These are phyloP conservation scores for Drosophila prolongata DNA, from an alignment of 2,888 invertebrate species.

Conservation along the genomic window DNA sequence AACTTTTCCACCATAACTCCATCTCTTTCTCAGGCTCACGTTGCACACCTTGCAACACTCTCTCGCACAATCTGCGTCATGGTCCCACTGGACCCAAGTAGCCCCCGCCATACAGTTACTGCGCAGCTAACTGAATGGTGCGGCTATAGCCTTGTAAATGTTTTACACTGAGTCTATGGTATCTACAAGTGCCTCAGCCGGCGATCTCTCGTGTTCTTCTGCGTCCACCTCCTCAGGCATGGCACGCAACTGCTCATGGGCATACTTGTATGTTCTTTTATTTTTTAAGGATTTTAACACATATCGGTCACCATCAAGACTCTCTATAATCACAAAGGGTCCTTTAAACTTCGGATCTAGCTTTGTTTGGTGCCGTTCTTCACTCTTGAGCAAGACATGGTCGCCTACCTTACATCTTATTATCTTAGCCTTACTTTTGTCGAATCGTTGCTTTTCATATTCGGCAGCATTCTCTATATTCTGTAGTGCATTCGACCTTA, in stretches of 20 bases:
- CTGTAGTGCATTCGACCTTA: background rate
- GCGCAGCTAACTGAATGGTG: background rate
- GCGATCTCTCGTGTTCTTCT: background rate
- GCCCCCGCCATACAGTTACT: background rate
- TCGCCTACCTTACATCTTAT: background rate
- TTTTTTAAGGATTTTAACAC: background rate
- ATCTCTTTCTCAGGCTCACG: background rate
- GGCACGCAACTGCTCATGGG: background rate
- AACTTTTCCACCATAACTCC: background rate
- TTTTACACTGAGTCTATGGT: background rate
- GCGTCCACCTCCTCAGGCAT: background rate
- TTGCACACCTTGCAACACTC: background rate
- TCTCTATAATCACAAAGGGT: background rate
- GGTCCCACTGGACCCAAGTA: background rate
- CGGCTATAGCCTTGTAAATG: background rate
- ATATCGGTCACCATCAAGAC: conserved; percentile 2
- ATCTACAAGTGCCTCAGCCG: background rate
- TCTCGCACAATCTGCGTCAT: background rate
- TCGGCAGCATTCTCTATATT: background rate
- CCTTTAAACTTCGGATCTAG: background rate
- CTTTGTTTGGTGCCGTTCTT: background rate
- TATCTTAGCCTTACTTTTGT: background rate
- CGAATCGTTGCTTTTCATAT: background rate
- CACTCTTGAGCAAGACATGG: background rate
- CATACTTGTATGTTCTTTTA: background rate